Base-by-base conservation (phyloP, 2,113 vertebrate genomes). In the Dipodomys spectabilis region DNA sequence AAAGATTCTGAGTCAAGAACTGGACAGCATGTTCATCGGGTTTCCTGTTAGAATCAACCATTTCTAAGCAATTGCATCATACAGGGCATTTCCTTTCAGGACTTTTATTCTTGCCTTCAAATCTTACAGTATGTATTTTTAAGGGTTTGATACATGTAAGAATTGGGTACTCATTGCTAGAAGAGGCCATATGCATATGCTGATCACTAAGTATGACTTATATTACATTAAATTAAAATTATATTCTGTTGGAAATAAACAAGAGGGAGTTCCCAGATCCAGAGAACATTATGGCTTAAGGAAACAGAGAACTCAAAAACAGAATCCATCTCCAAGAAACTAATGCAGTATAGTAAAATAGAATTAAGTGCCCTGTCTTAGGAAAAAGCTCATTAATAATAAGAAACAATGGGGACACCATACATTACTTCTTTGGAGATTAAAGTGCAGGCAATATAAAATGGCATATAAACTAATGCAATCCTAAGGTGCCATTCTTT, bases 381-480 rank as follows among this genome's bases (percentile, higher is more conserved):
- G 85, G 94, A 83, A 93, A 84, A 92, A 62, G 85, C 82, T 93
- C 77, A 57, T 57, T 57, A 81, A 86, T 87, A 82, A 79, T 53
- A 79, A 93, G 87, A 79, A 92, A 95, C 91, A 93, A 93, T 65
- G 69, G 95, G 78, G 93, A 92, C 71, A 93, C 87, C 82, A 90
- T n/a, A 92, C 71, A 94, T 82, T 1, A 22, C 96, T 96, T 97
- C 97, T 97, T 97, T 97, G 97, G 97, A 97, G 96, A 95, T 90
- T 96, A 97, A 97, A 97, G 96, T 97, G 97, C 97, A 95, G 96
- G 95, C 96, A 39, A 39, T 96, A 94, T 93, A 94, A 95, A 95
- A 95, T 94, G 97, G 95, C 96, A 94, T 96, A 95, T 39, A 93
- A 95, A 96, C 95, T 79, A 96, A 95, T 97, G 96, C 95, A 95